A percentile compares a stretch with the other conserved stretches of the same genome.
Conservation (phyloP, 2,113 vertebrate species). For the Pygoscelis adeliae region DNA sequence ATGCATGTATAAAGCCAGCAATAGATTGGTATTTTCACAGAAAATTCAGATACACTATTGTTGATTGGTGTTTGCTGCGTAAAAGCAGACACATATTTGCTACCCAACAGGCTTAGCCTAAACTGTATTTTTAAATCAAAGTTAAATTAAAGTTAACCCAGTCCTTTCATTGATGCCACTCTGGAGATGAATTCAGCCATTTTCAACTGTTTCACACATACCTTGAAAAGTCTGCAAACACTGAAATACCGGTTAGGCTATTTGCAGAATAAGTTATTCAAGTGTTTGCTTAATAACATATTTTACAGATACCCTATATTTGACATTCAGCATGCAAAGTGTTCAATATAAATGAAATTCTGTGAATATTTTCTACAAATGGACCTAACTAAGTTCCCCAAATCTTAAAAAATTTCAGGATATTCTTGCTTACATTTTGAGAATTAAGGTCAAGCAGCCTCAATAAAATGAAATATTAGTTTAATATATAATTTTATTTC, state of each 20-base stretch:
- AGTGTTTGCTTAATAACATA: background rate
- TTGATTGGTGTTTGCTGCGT: background rate
- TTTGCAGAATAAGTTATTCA: background rate
- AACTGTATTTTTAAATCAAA: background rate
- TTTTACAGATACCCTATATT: background rate
- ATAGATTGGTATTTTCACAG: background rate
- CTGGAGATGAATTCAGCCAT: background rate
- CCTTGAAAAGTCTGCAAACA: background rate
- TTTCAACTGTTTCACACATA: background rate
- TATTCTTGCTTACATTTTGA: background rate
- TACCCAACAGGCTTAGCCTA: background rate
- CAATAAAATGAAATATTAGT: background rate
- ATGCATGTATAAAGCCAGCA: fast-evolving
- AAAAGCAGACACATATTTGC: background rate
- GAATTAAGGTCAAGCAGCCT: background rate
- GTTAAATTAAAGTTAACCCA: background rate
- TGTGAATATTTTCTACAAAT: background rate
- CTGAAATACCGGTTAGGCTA: background rate
- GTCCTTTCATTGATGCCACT: background rate
- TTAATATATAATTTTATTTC: background rate
- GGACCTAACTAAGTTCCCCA: background rate
- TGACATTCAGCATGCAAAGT: background rate
- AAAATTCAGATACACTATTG: background rate
- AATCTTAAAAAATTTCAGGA: background rate
- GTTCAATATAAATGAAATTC: background rate